phyloP scores from a whole-genome alignment of 2,797 vertebrate genomes.

The Ispidina picta region DNA sequence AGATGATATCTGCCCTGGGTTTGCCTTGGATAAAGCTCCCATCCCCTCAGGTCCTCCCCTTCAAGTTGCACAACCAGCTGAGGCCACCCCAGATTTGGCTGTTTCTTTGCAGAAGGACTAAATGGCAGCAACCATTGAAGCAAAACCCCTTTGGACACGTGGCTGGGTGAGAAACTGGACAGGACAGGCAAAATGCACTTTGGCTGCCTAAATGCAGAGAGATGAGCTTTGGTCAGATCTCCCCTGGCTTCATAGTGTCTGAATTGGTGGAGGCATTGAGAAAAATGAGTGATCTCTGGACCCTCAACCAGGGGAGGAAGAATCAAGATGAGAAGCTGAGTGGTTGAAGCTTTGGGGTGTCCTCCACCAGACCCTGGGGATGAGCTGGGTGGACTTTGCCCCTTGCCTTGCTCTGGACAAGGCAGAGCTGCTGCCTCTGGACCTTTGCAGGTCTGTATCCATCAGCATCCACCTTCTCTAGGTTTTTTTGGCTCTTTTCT shows the following conservation, averaged over 20 bases:
- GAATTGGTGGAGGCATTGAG: not conserved
- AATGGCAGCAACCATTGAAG: not conserved
- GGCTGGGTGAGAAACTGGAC: not conserved
- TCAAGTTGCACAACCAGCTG: constrained; percentile 15
- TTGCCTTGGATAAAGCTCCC: not conserved
- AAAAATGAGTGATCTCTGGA: not conserved
- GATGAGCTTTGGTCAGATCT: not conserved
- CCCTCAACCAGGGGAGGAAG: not conserved
- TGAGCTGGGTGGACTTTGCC: not conserved
- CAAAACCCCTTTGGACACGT: not conserved
- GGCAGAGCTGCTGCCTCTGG: not conserved
- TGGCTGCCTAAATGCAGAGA: not conserved
- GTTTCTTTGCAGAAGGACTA: not conserved
- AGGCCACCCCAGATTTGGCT: constrained; percentile 51
- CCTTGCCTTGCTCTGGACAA: not conserved
- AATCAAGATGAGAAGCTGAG: not conserved
- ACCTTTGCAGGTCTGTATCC: not conserved
- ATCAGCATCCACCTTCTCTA: not conserved
- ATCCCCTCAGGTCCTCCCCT: constrained; percentile 7
- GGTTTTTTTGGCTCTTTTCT: not conserved
- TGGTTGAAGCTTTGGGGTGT: rapidly evolving
- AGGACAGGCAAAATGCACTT: not conserved
- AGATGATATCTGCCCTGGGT: constrained; percentile 39
- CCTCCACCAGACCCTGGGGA: not conserved
- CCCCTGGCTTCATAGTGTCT: rapidly evolving